Evolutionary conservation across 2,797 vertebrate species (phyloP).

Genomic region (Protonibea diacanthus): DNA sequence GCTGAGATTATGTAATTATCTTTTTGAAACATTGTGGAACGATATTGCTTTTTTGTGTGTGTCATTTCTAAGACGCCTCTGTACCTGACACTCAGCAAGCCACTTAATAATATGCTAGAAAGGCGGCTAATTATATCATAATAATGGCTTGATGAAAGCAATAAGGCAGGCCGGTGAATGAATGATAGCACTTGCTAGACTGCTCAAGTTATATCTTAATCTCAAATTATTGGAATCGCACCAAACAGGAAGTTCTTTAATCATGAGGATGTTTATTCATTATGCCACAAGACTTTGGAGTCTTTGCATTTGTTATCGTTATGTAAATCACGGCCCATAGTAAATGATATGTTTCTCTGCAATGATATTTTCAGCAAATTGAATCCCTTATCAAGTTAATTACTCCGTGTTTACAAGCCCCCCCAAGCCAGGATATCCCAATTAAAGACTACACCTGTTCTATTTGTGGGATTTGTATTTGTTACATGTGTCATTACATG

Average conservation of each 20-base stretch:
- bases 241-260: constrained; percentile 68
- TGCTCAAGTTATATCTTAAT: constrained; percentile 59
- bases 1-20: constrained; percentile 87
- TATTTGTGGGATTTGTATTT: constrained; percentile 70
- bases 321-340: constrained; percentile 63
- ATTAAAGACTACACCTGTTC: constrained; percentile 81
- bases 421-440: constrained; percentile 71
- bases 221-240: constrained; percentile 60
- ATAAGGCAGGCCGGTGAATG: constrained; percentile 68
- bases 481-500: constrained; percentile 75
- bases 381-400: constrained; percentile 78
- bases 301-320: constrained; percentile 64
- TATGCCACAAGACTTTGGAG: constrained; percentile 49
- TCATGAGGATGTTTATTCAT: constrained; percentile 69
- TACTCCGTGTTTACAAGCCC: constrained; percentile 73
- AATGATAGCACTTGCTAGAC: constrained; percentile 62
- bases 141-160: constrained; percentile 85
- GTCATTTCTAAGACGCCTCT: constrained; percentile 80
- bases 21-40: constrained; percentile 81
- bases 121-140: constrained; percentile 87
- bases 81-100: constrained; percentile 86
- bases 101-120: constrained; percentile 85
- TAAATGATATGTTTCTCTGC: constrained; percentile 66
- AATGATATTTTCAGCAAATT: constrained; percentile 73
- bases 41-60: constrained; percentile 77